Evolutionary conservation across 2,113 vertebrate species (phyloP), one percentile per base, ranked within the genome.

Genomic region (Halcyon senegalensis): DNA sequence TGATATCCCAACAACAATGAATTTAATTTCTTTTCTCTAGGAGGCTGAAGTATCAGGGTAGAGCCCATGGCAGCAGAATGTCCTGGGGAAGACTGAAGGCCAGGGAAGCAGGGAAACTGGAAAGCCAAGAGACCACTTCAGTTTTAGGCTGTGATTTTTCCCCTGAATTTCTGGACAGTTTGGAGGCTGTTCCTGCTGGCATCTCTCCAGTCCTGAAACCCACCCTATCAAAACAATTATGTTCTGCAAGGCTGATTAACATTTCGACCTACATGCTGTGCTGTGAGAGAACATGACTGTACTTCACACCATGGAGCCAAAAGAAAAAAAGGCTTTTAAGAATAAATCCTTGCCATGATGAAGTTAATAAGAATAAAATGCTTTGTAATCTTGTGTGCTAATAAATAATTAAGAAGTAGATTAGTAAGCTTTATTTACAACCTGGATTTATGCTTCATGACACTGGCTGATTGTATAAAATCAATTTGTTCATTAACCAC

Each of bases 1-100:
- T n/a, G 50, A 50, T 67, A 86, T 14, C 28, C 28, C 28, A 8
- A 28, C 0, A 0, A 62, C 44, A 74, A 66, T 1, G 0, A 33
- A 37, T 83, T 77, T 35, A 9, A 33, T 50, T 41, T 44, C 43
- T 33, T 44, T 66, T 41, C 53, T 50, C 21, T 10, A 55, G 50
- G 20, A 76, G 31, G 50, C 2, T 48, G 35, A 70, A 56, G 11
- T 16, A 35, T 24, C n/a, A 39, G 27, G 24, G 7, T 31, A 18
- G 35, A 95, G 30, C 30, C 50, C 51, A 37, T 0, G 3, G 59
- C 56, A 80, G 63, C 39, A 31, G 33, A 56, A 76, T 80, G 18
- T 74, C 59, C 35, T 51, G 53, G 30, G 6, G 62, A 64, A 46
- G 67, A 41, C 7, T 13, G 12, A 7, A 11, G 27, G 19, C 35